Conservation (phyloP, 2,113 vertebrate species). For the Morone saxatilis region DNA sequence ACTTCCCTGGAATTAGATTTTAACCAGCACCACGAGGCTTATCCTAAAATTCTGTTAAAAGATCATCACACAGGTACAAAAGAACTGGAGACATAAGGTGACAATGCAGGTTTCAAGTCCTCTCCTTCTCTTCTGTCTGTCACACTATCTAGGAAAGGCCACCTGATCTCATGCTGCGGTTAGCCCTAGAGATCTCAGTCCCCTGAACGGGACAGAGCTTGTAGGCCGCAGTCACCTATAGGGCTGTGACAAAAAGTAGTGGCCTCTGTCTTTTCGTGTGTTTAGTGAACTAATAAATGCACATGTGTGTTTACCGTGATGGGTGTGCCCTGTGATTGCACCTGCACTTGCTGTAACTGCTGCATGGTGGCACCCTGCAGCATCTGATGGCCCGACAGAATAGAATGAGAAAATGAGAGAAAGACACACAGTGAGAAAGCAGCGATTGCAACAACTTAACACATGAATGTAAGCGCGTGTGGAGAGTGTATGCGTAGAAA, state of each 20-base stretch:
- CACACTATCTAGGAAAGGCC: constrained; percentile 58
- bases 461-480: constrained; percentile 59
- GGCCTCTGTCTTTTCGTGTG: neutral
- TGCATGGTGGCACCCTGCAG: constrained; percentile 88
- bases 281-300: constrained; percentile 36
- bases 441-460: constrained; percentile 64
- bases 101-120: constrained; percentile 46
- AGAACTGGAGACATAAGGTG: constrained; percentile 27
- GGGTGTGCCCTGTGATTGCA: constrained; percentile 87
- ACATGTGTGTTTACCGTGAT: constrained; percentile 86
- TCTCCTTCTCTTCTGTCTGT: constrained; percentile 47
- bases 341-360: constrained; percentile 88
- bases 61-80: constrained; percentile 24
- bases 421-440: constrained; percentile 76
- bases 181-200: constrained; percentile 35
- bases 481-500: constrained; percentile 2
- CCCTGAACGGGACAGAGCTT: constrained; percentile 38
- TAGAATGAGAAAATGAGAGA: constrained; percentile 72
- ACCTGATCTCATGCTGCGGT: constrained; percentile 62
- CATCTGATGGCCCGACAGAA: constrained; percentile 83
- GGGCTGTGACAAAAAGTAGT: neutral
- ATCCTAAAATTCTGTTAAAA: constrained; percentile 18
- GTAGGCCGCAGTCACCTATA: constrained; percentile 16
- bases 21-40: constrained; percentile 9
- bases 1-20: constrained; percentile 8